phyloP scores from a whole-genome alignment of 2,888 invertebrate species.

The Cerastis leucographa region DNA sequence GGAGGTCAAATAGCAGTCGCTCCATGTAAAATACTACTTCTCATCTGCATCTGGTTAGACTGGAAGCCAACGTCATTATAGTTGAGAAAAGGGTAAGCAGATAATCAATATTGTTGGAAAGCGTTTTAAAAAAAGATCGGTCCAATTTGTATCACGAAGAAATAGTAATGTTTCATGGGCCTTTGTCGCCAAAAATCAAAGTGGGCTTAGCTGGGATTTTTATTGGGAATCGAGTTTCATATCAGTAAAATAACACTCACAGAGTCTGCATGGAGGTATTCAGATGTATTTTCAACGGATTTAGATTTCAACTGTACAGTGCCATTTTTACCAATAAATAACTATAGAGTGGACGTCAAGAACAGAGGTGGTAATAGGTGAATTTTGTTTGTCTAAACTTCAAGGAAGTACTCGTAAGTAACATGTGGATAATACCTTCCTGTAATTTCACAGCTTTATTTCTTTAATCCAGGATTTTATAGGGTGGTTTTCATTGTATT shows the following conservation, averaged over 20 bases:
- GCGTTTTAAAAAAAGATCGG: not conserved
- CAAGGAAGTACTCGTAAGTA: no score
- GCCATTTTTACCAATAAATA: not conserved
- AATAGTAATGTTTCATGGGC: not conserved
- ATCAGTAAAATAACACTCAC: not conserved
- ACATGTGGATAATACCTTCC: no score
- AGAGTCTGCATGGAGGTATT: not conserved
- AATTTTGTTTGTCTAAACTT: not conserved
- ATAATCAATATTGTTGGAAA: not conserved
- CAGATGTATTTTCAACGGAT: not conserved
- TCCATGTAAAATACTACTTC: not conserved
- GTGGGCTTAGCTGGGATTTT: no score
- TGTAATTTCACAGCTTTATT: no score
- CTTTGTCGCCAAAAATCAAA: not conserved
- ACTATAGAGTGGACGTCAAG: not conserved
- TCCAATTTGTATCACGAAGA: not conserved
- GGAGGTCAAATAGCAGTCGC: not conserved
- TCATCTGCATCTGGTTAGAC: not conserved
- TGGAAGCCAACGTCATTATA: not conserved
- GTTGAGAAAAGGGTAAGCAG: not conserved
- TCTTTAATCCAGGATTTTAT: not conserved
- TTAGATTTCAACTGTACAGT: not conserved
- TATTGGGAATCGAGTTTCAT: conserved; percentile 15
- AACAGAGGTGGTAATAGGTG: no score
- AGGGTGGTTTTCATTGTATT: not conserved